These are phyloP conservation scores for Drosophila malerkotliana DNA, from an alignment of 1,140 invertebrate species.

Conservation along the genomic window DNA sequence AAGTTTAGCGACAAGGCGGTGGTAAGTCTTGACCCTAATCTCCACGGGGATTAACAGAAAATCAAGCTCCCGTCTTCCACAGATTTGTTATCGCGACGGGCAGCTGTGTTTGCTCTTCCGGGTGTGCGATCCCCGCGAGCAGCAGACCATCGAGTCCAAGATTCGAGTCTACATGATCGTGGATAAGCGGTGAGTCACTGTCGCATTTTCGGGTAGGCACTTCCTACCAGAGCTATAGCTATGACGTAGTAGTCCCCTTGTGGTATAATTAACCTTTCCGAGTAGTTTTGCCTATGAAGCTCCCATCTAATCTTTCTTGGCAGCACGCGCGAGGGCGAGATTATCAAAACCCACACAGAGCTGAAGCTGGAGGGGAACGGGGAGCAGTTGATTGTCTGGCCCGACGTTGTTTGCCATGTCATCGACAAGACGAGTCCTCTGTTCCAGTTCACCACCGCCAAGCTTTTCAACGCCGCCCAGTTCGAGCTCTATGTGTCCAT, in stretches of 20 bases:
- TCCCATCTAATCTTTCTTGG: conserved; percentile 12
- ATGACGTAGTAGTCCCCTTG: neutral
- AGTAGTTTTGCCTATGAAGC: neutral
- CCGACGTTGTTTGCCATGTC: conserved; percentile 87
- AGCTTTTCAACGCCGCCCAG: conserved; percentile 86
- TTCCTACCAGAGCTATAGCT: neutral
- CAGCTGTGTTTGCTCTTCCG: conserved; percentile 87
- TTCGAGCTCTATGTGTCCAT: conserved; percentile 95
- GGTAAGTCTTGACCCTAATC: conserved; percentile 71
- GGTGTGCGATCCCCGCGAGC: conserved; percentile 86
- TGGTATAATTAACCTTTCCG: too few relatives aligned
- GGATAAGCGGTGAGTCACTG: conserved; percentile 68
- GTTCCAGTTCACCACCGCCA: conserved; percentile 84
- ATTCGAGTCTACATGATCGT: conserved; percentile 86
- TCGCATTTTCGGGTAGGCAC: neutral
- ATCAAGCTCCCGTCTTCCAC: conserved; percentile 22
- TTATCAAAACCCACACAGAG: conserved; percentile 69
- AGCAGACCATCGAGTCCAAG: conserved; percentile 86
- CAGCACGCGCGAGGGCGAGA: conserved; percentile 76
- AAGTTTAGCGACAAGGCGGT: conserved; percentile 87
- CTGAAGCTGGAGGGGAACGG: conserved; percentile 80
- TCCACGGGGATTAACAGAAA: neutral
- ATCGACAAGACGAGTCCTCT: conserved; percentile 86
- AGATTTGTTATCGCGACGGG: conserved; percentile 87
- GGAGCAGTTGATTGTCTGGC: conserved; percentile 87